phyloP scores from a whole-genome alignment of 2,113 vertebrate genomes.

The Passer montanus region DNA sequence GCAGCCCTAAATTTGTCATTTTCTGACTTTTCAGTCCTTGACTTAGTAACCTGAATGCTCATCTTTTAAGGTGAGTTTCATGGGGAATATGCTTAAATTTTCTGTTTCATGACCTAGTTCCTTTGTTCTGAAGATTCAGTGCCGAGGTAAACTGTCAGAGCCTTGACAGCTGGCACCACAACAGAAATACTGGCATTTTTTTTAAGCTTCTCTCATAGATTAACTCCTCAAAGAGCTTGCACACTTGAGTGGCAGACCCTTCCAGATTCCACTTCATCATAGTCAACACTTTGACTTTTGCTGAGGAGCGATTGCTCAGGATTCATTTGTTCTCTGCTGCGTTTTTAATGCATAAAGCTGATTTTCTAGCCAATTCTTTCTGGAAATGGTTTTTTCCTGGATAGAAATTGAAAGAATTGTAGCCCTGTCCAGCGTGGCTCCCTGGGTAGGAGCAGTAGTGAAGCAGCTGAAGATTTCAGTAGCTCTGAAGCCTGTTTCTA shows the following conservation, averaged over 20 bases:
- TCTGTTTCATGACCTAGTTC: slow-evolving; percentile 55
- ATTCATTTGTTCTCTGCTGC: not conserved
- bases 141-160: slow-evolving; percentile 35
- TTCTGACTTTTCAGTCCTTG: slow-evolving; percentile 1
- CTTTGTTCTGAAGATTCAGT: slow-evolving; percentile 53
- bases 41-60: not conserved
- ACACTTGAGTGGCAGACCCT: slow-evolving; percentile 28
- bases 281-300: not conserved
- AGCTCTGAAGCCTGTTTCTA: not conserved
- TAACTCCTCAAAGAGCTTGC: slow-evolving; percentile 50
- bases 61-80: slow-evolving; percentile 3
- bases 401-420: not conserved
- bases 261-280: slow-evolving; percentile 29
- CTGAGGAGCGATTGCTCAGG: not conserved
- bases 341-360: not conserved
- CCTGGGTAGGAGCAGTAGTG: not conserved
- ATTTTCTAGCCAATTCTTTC: not conserved
- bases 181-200: slow-evolving; percentile 2
- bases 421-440: not conserved
- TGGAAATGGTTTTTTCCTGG: not conserved
- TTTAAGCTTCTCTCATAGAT: slow-evolving; percentile 49
- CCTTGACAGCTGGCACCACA: slow-evolving; percentile 51
- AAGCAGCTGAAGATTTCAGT: not conserved
- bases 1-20: not conserved
- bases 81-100: slow-evolving; percentile 29